Percentiles rank a stretch among this genome's conserved stretches.
Conservation (phyloP, 2,888 invertebrate species). For the Cataglyphis albicans region DNA sequence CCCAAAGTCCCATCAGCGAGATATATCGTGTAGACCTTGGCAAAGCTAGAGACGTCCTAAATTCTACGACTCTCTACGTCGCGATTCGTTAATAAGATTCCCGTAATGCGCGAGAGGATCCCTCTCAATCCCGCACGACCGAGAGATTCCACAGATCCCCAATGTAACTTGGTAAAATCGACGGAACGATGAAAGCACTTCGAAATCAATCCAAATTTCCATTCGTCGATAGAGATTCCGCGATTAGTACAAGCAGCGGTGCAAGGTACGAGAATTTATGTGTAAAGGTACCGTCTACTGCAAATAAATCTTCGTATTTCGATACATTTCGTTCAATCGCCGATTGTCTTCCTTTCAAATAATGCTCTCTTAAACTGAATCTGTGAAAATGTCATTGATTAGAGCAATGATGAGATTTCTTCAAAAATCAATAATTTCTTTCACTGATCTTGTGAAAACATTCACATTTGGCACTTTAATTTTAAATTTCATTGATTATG, state of each 20-base stretch:
- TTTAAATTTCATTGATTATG: background rate
- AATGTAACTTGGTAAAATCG: slow-evolving; percentile 34
- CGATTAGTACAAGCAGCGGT: slow-evolving; percentile 10
- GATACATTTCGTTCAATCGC: background rate
- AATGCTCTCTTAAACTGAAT: background rate
- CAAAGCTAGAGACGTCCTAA: slow-evolving; percentile 63
- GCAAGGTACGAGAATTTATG: slow-evolving; percentile 9
- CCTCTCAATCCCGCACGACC: slow-evolving; percentile 52
- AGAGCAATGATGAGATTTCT: background rate
- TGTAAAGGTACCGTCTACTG: background rate
- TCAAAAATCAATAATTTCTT: background rate
- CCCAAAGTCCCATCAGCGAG: slow-evolving; percentile 80
- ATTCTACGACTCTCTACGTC: slow-evolving; percentile 55
- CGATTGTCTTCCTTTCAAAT: slow-evolving; percentile 2
- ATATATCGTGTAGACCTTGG: slow-evolving; percentile 77
- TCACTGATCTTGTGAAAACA: background rate
- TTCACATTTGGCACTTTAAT: background rate
- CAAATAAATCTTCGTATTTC: slow-evolving; percentile 19
- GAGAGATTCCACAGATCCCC: background rate
- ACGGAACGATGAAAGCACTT: slow-evolving; percentile 15
- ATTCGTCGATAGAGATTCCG: slow-evolving; percentile 24
- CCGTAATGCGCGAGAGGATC: slow-evolving; percentile 54
- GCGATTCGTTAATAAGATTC: slow-evolving; percentile 67
- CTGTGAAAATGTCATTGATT: background rate
- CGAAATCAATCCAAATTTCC: slow-evolving; percentile 24